Evolutionary conservation across 1,140 invertebrate genomes (phyloP).

Genomic region (Nasonia giraulti): DNA sequence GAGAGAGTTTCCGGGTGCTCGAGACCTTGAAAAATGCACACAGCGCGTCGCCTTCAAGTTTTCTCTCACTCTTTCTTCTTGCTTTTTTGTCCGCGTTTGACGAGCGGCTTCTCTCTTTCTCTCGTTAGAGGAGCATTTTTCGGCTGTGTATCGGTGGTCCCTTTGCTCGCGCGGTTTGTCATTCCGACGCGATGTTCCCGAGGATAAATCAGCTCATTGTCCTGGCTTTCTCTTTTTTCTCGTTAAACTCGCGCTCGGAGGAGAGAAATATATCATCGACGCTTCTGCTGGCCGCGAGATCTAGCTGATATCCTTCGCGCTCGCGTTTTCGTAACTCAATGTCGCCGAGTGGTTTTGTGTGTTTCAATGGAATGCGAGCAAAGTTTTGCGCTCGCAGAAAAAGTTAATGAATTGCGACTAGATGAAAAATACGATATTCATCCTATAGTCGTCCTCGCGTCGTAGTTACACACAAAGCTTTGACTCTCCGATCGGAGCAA

Average conservation of each 20-base stretch:
- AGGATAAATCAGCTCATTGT: too few species aligned
- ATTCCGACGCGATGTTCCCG: too few species aligned
- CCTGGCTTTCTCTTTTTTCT: background rate
- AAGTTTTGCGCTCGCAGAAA: background rate
- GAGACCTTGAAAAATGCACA: slow-evolving; percentile 43
- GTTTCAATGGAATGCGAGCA: background rate
- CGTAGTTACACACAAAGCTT: too few species aligned
- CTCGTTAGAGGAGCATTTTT: background rate
- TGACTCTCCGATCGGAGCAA: too few species aligned
- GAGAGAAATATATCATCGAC: background rate
- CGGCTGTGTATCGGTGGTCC: too few species aligned
- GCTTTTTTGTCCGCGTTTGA: background rate
- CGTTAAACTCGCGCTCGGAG: background rate
- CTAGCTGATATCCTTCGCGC: background rate
- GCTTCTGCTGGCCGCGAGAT: too few species aligned
- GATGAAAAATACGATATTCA: background rate
- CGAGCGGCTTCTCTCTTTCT: background rate
- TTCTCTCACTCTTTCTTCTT: background rate
- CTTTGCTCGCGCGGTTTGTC: too few species aligned
- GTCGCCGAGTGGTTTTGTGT: background rate
- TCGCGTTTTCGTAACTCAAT: background rate
- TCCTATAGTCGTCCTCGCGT: background rate
- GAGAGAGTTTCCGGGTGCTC: slow-evolving; percentile 17
- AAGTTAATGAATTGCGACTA: background rate
- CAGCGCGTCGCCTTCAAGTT: background rate